These are phyloP conservation scores for Eurois occulta DNA, from an alignment of 2,888 invertebrate species.

Conservation along the genomic window DNA sequence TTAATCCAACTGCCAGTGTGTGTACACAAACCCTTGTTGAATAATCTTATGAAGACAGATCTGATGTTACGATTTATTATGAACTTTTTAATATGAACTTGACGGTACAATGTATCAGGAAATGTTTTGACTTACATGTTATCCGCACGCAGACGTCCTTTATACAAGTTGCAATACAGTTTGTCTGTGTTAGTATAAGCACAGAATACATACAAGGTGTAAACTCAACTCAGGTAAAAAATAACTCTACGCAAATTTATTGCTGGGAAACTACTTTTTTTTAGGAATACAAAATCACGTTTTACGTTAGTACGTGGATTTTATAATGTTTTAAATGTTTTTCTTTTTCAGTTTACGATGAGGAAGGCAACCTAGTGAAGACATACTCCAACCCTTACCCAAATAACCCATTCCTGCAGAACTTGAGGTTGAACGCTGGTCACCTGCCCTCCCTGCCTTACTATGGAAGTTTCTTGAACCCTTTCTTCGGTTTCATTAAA, in stretches of 20 bases:
- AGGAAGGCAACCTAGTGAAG: conserved; percentile 84
- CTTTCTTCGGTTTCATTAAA: conserved; percentile 81
- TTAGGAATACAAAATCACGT: too few relatives aligned
- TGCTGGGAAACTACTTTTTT: too few relatives aligned
- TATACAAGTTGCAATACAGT: background rate
- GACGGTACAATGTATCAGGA: conserved; percentile 38
- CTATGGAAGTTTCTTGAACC: conserved; percentile 81
- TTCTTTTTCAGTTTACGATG: conserved; percentile 85
- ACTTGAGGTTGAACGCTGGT: conserved; percentile 77
- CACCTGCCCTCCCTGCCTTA: conserved; percentile 76
- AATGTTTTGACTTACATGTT: conserved; percentile 40
- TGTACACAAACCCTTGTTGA: conserved; percentile 5
- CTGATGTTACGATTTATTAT: conserved; percentile 34
- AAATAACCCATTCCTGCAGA: conserved; percentile 78
- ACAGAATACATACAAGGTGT: background rate
- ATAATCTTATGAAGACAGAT: conserved; percentile 12
- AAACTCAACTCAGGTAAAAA: too few relatives aligned
- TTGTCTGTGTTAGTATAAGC: background rate
- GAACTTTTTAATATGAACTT: conserved; percentile 29
- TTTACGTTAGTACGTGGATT: background rate
- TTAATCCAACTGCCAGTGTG: background rate
- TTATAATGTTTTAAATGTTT: background rate
- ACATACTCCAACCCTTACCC: conserved; percentile 79
- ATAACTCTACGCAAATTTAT: too few relatives aligned
- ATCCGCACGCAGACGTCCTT: conserved; percentile 20